A percentile compares a stretch with the other conserved stretches of the same genome.
These are phyloP conservation scores for Nyctereutes procyonoides DNA, from an alignment of 2,113 vertebrate species.

Conservation along the genomic window DNA sequence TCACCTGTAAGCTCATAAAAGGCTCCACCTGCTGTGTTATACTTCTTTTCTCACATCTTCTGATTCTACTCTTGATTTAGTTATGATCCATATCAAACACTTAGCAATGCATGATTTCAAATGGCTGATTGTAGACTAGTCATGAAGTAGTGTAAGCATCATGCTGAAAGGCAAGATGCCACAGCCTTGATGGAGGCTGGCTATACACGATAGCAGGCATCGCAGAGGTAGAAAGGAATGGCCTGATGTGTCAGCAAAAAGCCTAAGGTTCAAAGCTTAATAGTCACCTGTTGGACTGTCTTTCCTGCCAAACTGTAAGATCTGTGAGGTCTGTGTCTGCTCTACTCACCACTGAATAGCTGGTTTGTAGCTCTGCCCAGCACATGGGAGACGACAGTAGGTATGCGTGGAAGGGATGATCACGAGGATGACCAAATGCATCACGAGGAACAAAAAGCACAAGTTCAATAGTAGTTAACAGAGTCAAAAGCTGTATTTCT, in stretches of 20 bases:
- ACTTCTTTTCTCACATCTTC: slow-evolving; percentile 36
- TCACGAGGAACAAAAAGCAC: background rate
- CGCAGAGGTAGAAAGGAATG: background rate
- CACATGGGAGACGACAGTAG: too few relatives aligned
- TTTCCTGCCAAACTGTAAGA: background rate
- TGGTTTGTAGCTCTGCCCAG: background rate
- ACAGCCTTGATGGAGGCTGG: background rate
- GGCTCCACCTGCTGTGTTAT: background rate
- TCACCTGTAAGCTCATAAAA: slow-evolving; percentile 62
- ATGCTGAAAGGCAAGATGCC: background rate
- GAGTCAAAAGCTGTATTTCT: background rate
- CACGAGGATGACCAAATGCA: background rate
- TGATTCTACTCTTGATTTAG: background rate
- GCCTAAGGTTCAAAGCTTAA: background rate
- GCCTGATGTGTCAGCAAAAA: background rate
- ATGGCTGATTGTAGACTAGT: slow-evolving; percentile 7
- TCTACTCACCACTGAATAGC: background rate
- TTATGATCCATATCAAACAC: slow-evolving; percentile 43
- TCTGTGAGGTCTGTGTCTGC: background rate
- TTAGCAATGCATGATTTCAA: slow-evolving; percentile 50
- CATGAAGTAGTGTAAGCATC: background rate
- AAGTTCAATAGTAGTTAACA: background rate
- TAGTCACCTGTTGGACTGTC: background rate
- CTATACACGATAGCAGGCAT: background rate
- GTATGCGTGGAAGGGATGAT: background rate